Evolutionary conservation across 2,888 invertebrate genomes (phyloP), one percentile per base, ranked within the genome.

Genomic region (Orthosia gothica): DNA sequence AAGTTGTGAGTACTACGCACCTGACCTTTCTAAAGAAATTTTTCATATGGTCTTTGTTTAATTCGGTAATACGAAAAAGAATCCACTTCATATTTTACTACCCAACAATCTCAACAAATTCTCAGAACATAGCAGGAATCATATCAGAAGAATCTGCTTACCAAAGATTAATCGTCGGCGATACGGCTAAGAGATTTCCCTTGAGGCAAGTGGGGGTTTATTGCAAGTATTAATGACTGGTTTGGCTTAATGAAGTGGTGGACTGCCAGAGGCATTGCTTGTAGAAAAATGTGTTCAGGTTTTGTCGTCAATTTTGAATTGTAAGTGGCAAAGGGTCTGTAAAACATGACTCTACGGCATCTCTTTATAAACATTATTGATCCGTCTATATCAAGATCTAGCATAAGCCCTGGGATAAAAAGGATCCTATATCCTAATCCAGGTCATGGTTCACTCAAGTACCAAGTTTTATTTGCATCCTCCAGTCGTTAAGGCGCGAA

Each of bases 171-270:
- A 82, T 69, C 54, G 83, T 23, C 11, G 47, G 54, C 63, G 62
- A 81, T 81, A 74, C 54, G 45, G n/a, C 45, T 54, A 32, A 57
- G 69, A 83, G 69, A 82, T 82, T 82, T 82, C 83, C 82, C 82
- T 18, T 1, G 66, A 20, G 83, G 13, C 45, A 3, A 55, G 32
- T 62, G 67, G 12, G 47, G 67, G 70, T 57, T 59, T 73, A 74
- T 81, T 69, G 83, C 57, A 47, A 65, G 61, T 64, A 81, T 79
- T 74, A 83, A 78, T 78, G 73, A 52, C 20, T 65, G 4, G 20
- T 47, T 58, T 79, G 16, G n/a, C 52, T 23, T 73, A 70, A 83
- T 81, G 74, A 79, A 70, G 65, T 45, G 50, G 69, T 78, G 78
- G 65, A 79, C 77, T 64, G 64, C 5, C 9, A 23, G 47, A 49